These are phyloP conservation scores for Craniophora ligustri DNA, from an alignment of 2,888 invertebrate species.

Conservation along the genomic window DNA sequence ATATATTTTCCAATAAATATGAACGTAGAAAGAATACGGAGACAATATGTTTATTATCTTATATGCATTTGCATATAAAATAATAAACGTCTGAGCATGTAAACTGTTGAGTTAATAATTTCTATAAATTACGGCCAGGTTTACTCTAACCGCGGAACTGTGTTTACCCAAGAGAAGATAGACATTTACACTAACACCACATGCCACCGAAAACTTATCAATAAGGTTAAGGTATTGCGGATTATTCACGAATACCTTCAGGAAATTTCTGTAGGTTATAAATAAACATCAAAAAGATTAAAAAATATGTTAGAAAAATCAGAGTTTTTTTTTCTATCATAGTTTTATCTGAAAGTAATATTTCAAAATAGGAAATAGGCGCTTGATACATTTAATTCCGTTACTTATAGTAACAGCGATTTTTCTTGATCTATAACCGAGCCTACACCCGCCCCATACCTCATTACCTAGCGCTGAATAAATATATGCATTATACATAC, in stretches of 20 bases:
- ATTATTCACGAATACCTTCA: too few relatives aligned
- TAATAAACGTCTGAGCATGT: neutral
- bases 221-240: neutral
- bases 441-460: slow-evolving; percentile 1
- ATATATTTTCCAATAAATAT: too few relatives aligned
- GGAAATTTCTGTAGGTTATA: neutral
- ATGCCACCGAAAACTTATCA: neutral
- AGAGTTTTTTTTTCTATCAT: too few relatives aligned
- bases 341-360: too few relatives aligned
- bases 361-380: neutral
- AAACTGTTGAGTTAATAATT: neutral
- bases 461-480: slow-evolving; percentile 13
- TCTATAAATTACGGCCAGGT: neutral
- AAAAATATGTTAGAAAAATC: too few relatives aligned
- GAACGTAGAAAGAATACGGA: too few relatives aligned
- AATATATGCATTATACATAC: slow-evolving; percentile 14
- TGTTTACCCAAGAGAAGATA: neutral
- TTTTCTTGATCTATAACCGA: slow-evolving; percentile 1
- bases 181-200: neutral
- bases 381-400: neutral
- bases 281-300: neutral
- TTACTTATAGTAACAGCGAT: slow-evolving; percentile 9
- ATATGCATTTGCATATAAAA: neutral
- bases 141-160: neutral
- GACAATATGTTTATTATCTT: neutral